These are phyloP conservation scores for Copidosoma floridanum DNA, from an alignment of 1,140 invertebrate species.

Conservation along the genomic window DNA sequence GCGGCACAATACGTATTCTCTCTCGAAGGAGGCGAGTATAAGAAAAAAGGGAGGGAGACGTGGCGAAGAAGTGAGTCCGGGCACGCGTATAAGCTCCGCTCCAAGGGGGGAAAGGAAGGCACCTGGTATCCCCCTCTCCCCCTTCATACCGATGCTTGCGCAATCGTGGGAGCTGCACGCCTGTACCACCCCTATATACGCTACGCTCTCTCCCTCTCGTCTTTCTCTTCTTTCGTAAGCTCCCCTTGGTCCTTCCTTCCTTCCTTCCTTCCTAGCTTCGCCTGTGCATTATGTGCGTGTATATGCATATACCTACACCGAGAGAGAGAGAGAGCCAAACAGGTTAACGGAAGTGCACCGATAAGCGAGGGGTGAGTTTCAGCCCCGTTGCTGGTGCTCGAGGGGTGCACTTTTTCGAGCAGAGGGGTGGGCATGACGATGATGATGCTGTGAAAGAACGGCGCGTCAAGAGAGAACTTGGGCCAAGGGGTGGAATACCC, in stretches of 20 bases:
- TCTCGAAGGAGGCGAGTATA: neutral
- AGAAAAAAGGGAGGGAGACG: neutral
- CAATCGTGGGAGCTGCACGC: conserved; percentile 41
- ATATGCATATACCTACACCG: too few relatives aligned
- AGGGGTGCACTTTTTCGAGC: neutral
- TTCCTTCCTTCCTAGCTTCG: conserved; percentile 7
- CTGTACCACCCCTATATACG: conserved; percentile 34
- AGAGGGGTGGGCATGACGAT: too few relatives aligned
- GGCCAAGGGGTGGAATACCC: too few relatives aligned
- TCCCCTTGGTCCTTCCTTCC: conserved; percentile 1
- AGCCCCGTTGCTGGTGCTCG: neutral
- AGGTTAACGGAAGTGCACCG: conserved; percentile 28
- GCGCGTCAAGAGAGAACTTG: too few relatives aligned
- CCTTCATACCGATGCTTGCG: conserved; percentile 13
- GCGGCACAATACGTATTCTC: conserved; percentile 4
- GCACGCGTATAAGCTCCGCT: too few relatives aligned
- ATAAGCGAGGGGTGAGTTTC: conserved; percentile 4
- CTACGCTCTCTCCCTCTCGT: neutral
- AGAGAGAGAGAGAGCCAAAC: too few relatives aligned
- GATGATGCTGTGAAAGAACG: conserved; percentile 11
- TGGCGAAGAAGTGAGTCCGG: conserved; percentile 11
- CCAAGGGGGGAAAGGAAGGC: conserved; percentile 7
- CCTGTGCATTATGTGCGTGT: too few relatives aligned
- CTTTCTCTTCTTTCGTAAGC: neutral
- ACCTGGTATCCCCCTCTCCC: conserved; percentile 31